Percentiles rank a stretch among this genome's conserved stretches.
These are phyloP conservation scores for Apodemia duryi DNA, from an alignment of 2,888 invertebrate species.

Conservation along the genomic window DNA sequence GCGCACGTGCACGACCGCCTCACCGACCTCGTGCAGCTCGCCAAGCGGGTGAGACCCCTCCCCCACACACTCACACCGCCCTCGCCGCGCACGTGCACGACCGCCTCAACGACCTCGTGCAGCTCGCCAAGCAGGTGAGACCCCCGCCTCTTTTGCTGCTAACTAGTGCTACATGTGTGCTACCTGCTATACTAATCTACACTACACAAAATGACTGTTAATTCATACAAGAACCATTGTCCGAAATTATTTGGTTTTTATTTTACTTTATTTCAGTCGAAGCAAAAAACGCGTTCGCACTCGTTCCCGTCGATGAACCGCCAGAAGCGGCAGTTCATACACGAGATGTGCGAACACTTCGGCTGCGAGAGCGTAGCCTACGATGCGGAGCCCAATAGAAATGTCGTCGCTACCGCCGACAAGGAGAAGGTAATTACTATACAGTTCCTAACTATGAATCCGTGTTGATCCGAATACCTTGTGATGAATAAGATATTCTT, in stretches of 20 bases:
- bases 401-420: conserved; percentile 94
- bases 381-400: conserved; percentile 96
- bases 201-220: no score
- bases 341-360: conserved; percentile 96
- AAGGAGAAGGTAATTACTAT: conserved; percentile 81
- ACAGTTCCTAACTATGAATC: no score
- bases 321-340: conserved; percentile 94
- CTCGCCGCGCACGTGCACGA: no score
- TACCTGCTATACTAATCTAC: no score
- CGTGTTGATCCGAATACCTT: no score
- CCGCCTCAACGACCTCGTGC: conserved; percentile 88
- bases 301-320: conserved; percentile 96
- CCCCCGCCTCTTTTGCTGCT: no score
- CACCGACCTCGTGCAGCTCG: conserved; percentile 90
- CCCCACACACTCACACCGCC: conserved; percentile 86
- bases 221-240: no score
- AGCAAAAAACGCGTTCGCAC: conserved; percentile 89
- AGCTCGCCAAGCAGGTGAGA: conserved; percentile 88
- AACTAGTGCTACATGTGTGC: no score
- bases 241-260: no score
- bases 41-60: conserved; percentile 83
- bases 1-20: conserved; percentile 90
- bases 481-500: no score
- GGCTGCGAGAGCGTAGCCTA: conserved; percentile 96
- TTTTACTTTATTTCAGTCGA: conserved; percentile 70